Conservation (phyloP, 2,888 invertebrate species). For the Xanthorhoe spadicearia region DNA sequence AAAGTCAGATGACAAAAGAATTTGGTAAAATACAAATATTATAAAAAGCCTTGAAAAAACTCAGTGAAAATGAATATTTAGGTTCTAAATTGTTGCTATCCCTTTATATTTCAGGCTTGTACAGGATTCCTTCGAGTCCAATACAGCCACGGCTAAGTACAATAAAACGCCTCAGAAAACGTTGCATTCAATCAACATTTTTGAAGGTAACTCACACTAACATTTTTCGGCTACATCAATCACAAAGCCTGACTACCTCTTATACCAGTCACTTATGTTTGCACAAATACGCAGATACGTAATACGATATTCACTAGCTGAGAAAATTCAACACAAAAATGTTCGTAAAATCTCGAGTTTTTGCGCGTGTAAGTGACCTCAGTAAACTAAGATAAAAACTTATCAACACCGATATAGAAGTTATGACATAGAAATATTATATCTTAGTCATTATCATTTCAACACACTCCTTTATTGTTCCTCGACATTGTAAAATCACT, state of each 20-base stretch:
- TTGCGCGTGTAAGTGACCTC: no score
- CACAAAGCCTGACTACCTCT: conserved; percentile 14
- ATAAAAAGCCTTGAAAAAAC: no score
- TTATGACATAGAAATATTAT: background rate
- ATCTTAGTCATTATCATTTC: background rate
- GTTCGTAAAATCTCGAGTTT: no score
- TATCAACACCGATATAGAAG: background rate
- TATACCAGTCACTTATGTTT: no score
- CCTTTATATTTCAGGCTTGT: conserved; percentile 44
- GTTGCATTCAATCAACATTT: conserved; percentile 81
- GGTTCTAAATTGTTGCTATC: conserved; percentile 43
- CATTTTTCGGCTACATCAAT: conserved; percentile 19
- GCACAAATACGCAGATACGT: no score
- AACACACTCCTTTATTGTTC: background rate
- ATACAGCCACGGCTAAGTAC: conserved; percentile 64
- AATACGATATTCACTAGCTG: no score
- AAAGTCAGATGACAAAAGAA: no score
- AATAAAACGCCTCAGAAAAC: conserved; percentile 82
- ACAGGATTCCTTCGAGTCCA: conserved; percentile 62
- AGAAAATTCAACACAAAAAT: no score
- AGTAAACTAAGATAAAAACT: background rate
- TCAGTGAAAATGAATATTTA: background rate
- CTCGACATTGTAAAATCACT: background rate
- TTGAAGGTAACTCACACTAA: conserved; percentile 79
- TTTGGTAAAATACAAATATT: no score